Evolutionary conservation across 2,113 vertebrate species (phyloP), one percentile per base, ranked within the genome.

Genomic region (Hippocampus zosterae): DNA sequence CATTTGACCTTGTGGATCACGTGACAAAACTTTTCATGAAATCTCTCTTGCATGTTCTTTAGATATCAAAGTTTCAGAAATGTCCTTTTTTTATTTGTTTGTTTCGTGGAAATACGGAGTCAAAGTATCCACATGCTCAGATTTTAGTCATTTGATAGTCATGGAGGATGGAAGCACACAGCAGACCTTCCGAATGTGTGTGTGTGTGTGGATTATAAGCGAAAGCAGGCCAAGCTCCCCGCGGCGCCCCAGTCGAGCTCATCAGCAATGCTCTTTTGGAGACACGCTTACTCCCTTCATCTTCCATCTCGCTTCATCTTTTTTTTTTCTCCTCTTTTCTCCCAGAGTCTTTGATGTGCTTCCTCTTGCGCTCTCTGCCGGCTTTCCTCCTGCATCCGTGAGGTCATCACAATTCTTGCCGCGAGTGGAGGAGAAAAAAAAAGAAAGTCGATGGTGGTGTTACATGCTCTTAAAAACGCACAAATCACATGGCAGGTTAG

Each of bases 241-340:
- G 62, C 76, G 85, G 85, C 77, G 76, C 64, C 59, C 83, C 82
- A 87, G 77, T 59, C 67, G 76, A 73, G 76, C 85, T 91, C 84
- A 89, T 91, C 87, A 87, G 69, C 73, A 81, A 90, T 88, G 87
- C 88, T 88, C 88, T 89, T 91, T 89, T 79, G 87, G 76, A 86
- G 72, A 69, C 74, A 81, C 78, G 79, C 70, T 81, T 77, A 79
- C 83, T 65, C 75, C 67, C 67, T 55, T 74, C 76, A 72, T 63
- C 78, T 81, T 41, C 65, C 60, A 71, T 82, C 78, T 77, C 75
- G 80, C 78, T 82, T 81, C 69, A 59, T 82, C 80, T 77, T 70
- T 71, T 57, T 61, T 76, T 74, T 62, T 67, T 77, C 73, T 2
- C n/a, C 29, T 3, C 29, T 5, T 50, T 8, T 59, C 66, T 48